A percentile compares a stretch with the other conserved stretches of the same genome.
Evolutionary conservation across 2,797 vertebrate genomes (phyloP).

Genomic region (Paramormyrops hopkinsi): DNA sequence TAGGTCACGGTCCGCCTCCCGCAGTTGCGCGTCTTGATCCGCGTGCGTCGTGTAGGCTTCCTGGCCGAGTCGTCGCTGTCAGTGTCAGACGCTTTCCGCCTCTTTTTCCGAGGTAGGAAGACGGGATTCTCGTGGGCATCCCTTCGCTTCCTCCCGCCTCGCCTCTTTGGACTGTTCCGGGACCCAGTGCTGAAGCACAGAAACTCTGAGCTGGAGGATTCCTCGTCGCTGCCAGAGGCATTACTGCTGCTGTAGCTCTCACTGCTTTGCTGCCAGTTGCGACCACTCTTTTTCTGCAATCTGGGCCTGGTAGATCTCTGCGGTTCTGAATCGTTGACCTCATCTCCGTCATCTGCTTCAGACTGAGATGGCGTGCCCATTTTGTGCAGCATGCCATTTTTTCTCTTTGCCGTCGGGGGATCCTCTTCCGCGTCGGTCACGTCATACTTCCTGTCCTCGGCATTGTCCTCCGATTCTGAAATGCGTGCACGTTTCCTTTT

Average conservation of each 20-base stretch:
- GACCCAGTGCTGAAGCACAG: conserved; percentile 57
- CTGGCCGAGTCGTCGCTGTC: conserved; percentile 47
- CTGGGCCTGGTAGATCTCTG: not conserved
- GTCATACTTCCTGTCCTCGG: conserved; percentile 28
- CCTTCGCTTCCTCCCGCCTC: conserved; percentile 29
- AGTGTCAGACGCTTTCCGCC: conserved; percentile 39
- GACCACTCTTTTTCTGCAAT: conserved; percentile 25
- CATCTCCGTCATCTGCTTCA: conserved; percentile 36
- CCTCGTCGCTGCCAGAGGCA: conserved; percentile 48
- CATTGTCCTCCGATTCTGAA: conserved; percentile 52
- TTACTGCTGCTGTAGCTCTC: conserved; percentile 51
- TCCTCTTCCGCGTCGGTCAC: not conserved
- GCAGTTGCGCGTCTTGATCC: conserved; percentile 63
- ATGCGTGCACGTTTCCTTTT: conserved; percentile 60
- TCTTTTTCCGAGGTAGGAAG: not conserved
- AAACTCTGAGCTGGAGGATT: conserved; percentile 51
- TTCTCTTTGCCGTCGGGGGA: not conserved
- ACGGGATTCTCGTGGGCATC: conserved; percentile 17
- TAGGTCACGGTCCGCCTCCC: conserved; percentile 63
- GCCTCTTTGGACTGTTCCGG: conserved; percentile 58
- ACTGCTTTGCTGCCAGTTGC: conserved; percentile 40
- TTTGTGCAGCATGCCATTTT: conserved; percentile 21
- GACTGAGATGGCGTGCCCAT: conserved; percentile 29
- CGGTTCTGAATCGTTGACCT: conserved; percentile 12
- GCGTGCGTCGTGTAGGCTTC: conserved; percentile 37